A percentile compares a stretch with the other conserved stretches of the same genome.
Evolutionary conservation across 2,888 invertebrate genomes (phyloP).

Genomic region (Omphaloscelis lunosa): DNA sequence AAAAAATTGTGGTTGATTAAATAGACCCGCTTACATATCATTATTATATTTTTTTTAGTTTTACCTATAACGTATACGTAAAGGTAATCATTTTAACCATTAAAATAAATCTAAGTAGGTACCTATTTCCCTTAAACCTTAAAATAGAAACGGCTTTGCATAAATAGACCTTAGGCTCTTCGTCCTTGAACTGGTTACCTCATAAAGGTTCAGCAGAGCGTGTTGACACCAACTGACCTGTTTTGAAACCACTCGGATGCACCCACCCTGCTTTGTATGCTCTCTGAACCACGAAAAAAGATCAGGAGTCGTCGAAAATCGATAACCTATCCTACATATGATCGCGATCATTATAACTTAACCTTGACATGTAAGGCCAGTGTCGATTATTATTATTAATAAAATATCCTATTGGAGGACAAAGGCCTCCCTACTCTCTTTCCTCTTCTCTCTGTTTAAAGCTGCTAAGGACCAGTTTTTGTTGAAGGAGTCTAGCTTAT

Average conservation of each 20-base stretch:
- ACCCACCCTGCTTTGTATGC: neutral
- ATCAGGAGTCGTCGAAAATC: slow-evolving; percentile 32
- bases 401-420: too few relatives aligned
- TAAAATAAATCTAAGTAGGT: neutral
- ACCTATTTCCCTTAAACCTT: neutral
- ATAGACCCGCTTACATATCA: neutral
- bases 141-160: neutral
- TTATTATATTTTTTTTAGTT: neutral
- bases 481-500: too few relatives aligned
- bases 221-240: slow-evolving; percentile 9
- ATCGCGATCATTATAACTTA: neutral
- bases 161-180: neutral
- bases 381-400: neutral
- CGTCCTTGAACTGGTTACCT: slow-evolving; percentile 35
- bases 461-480: too few relatives aligned
- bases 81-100: neutral
- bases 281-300: slow-evolving; percentile 14
- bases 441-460: too few relatives aligned
- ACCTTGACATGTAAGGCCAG: slow-evolving; percentile 1
- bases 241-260: neutral
- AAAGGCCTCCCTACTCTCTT: too few relatives aligned
- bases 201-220: slow-evolving; percentile 7
- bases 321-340: slow-evolving; percentile 18
- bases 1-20: neutral
- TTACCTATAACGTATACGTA: neutral